Base-by-base conservation (phyloP, 30 jellyfish, hydroid and myxozoan species). In the Aurelia sp. region DNA sequence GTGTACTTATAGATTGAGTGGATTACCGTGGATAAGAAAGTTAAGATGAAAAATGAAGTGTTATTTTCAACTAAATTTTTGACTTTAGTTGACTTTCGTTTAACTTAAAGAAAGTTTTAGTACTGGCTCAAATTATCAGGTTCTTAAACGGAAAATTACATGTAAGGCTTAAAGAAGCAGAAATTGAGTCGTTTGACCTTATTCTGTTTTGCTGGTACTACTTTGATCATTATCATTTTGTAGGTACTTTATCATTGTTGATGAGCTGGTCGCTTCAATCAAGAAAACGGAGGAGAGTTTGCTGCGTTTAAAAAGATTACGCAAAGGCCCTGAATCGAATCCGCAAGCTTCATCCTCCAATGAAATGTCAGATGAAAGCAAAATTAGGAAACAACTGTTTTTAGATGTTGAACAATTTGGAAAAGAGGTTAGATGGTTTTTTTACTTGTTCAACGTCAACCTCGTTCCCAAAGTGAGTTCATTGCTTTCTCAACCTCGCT, bases 231-330 rank as follows among this genome's bases (percentile, higher is more conserved):
- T 44, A 16, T 9, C 55, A 7, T 44, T 44, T 8, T 84, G 58
- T 58, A 95, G 99, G 50, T 95, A 89, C 66, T 69, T 30, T 79
- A 27, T 27, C 5, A 68, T 86, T 13, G 98, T 95, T 30, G 89
- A 89, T 40, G 99, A 95, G 68, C 90, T 95, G 23, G 87, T 95
- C 18, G 71, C 99, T 3, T 86, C 99, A 8, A 95, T 95, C 37
- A 86, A 86, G 91, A 95, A 90, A 68, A 95, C 99, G 16, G 99
- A 95, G 76, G 99, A 95, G 80, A 95, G 99, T 82, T 91, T 95
- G 23, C 94, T 57, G 61, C 85, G 99, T 20, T 66, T 95, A 18
- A 95, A 95, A 65, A 96, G 96, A 65, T 88, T 90, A 60, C 96
- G 99, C 44, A 95, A 89, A 61, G 97, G 95, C 19, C 96, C 87